phyloP scores from a whole-genome alignment of 1,140 invertebrate species.

The Asbolus verrucosus region DNA sequence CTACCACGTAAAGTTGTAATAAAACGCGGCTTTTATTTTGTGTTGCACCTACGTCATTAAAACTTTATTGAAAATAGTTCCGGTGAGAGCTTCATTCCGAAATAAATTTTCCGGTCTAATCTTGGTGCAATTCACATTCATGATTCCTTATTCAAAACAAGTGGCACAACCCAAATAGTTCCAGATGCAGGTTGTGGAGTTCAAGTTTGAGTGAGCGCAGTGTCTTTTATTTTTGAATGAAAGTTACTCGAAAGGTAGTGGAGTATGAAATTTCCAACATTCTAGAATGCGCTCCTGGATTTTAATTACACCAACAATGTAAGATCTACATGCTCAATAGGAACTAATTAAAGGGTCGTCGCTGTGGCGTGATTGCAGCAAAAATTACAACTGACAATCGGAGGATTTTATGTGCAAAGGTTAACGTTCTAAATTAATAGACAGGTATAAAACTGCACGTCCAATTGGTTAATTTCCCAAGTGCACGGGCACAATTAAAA shows the following conservation, averaged over 20 bases:
- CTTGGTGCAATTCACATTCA: no score
- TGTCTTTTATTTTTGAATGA: conserved; percentile 10
- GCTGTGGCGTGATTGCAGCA: background rate
- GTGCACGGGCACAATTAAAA: no score
- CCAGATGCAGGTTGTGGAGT: background rate
- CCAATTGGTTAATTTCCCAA: no score
- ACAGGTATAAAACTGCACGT: no score
- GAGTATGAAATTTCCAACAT: conserved; percentile 20
- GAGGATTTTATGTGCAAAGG: background rate
- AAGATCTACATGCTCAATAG: conserved; percentile 25
- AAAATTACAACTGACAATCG: background rate
- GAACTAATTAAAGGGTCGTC: conserved; percentile 16
- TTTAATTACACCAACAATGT: conserved; percentile 29
- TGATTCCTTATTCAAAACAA: background rate
- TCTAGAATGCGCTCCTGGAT: conserved; percentile 5
- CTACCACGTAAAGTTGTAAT: no score
- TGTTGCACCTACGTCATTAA: no score
- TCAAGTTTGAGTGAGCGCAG: background rate
- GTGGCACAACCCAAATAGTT: background rate
- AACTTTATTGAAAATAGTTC: no score
- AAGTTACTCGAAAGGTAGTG: conserved; percentile 1
- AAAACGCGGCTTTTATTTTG: no score
- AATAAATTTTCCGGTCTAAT: no score
- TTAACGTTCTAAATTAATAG: background rate
- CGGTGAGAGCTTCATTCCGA: no score